These are phyloP conservation scores for Melikaiella ostensackeni DNA, from an alignment of 2,888 invertebrate species.

Conservation along the genomic window DNA sequence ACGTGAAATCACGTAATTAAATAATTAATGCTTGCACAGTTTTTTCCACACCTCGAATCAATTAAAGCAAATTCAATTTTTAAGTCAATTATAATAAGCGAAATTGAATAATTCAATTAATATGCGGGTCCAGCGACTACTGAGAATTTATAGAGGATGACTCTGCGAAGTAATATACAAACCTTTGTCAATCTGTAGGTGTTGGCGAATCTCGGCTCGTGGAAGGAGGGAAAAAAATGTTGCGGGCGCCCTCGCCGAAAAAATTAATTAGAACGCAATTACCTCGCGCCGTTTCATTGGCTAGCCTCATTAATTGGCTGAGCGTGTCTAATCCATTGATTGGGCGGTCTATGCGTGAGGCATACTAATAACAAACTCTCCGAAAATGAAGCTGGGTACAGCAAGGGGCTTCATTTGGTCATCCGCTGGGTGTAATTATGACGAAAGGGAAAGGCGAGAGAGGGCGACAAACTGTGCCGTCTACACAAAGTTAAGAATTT, in stretches of 20 bases:
- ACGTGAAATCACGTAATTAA: slow-evolving; percentile 32
- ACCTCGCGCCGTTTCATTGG: slow-evolving; percentile 62
- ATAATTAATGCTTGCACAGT: slow-evolving; percentile 14
- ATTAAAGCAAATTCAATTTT: slow-evolving; percentile 16
- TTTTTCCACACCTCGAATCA: neutral
- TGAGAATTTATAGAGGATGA: slow-evolving; percentile 2
- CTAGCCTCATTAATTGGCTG: slow-evolving; percentile 66
- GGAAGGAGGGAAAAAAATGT: slow-evolving; percentile 3
- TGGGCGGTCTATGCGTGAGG: slow-evolving; percentile 63
- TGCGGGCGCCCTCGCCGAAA: slow-evolving; percentile 49
- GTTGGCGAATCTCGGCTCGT: neutral
- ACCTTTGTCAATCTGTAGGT: slow-evolving; percentile 24
- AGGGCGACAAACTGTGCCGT: slow-evolving; percentile 36
- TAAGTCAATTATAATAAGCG: slow-evolving; percentile 25
- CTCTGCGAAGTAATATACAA: slow-evolving; percentile 1
- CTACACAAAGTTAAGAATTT: slow-evolving; percentile 49
- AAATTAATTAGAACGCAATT: slow-evolving; percentile 73
- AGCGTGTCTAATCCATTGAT: slow-evolving; percentile 70
- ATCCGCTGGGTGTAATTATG: slow-evolving; percentile 63
- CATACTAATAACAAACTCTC: slow-evolving; percentile 51
- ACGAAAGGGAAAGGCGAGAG: slow-evolving; percentile 46
- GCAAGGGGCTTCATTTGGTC: slow-evolving; percentile 41
- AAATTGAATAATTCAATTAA: slow-evolving; percentile 25
- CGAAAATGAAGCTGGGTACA: slow-evolving; percentile 59
- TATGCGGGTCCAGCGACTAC: neutral